Percentiles rank a stretch among this genome's conserved stretches.
phyloP scores from a whole-genome alignment of 1,140 invertebrate species.

The Drosophila sp. region DNA sequence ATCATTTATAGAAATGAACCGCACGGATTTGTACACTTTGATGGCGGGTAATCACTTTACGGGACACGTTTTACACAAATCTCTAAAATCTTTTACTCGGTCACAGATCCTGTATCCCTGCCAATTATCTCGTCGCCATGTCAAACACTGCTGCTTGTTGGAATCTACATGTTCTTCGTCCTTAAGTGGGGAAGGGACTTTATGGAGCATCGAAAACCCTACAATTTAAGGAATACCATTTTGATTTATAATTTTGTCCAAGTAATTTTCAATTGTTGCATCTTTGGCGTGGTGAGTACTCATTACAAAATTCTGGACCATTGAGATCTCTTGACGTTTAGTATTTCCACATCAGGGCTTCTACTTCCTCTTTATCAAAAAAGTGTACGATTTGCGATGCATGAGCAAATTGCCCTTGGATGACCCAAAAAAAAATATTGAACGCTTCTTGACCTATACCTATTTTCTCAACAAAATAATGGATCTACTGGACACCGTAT shows the following conservation, averaged over 20 bases:
- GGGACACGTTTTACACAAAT: not conserved
- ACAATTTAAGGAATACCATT: slow-evolving; percentile 88
- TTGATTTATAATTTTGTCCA: slow-evolving; percentile 91
- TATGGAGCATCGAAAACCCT: slow-evolving; percentile 92
- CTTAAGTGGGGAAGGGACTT: slow-evolving; percentile 86
- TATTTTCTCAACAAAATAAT: not conserved
- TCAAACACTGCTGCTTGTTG: slow-evolving; percentile 88
- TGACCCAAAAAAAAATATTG: not conserved
- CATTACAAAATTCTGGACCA: not conserved
- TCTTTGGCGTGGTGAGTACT: slow-evolving; percentile 1
- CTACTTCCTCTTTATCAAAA: not conserved
- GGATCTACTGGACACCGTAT: not conserved
- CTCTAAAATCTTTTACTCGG: not conserved
- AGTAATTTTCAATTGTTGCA: slow-evolving; percentile 60
- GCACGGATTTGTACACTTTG: not conserved
- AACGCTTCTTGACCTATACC: not conserved
- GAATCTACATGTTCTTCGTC: slow-evolving; percentile 88
- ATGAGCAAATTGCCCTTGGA: not conserved
- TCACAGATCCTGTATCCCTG: slow-evolving; percentile 6
- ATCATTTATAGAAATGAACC: not conserved
- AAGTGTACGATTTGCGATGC: not conserved
- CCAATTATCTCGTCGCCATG: slow-evolving; percentile 89
- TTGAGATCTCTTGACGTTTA: not conserved
- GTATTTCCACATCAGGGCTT: not conserved
- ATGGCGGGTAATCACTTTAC: not conserved